These are phyloP conservation scores for Channa striata DNA, from an alignment of 2,797 vertebrate genomes.

Conservation along the genomic window DNA sequence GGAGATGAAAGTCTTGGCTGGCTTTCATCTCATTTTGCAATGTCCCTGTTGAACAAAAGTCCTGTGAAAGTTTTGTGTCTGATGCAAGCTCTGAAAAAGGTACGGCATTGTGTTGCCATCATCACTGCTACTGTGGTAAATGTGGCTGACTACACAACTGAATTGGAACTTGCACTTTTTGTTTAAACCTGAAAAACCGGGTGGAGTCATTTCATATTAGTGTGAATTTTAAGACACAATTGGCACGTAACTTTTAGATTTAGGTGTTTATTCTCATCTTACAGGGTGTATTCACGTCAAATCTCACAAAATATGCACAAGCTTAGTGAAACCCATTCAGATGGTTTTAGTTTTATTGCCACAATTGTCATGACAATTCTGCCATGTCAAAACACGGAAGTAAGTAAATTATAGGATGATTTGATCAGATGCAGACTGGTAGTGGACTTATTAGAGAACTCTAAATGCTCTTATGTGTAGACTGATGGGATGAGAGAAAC, in stretches of 20 bases:
- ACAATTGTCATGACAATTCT: too few species aligned
- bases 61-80: constrained; percentile 29
- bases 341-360: too few species aligned
- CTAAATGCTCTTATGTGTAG: too few species aligned
- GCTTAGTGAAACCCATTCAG: too few species aligned
- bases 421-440: too few species aligned
- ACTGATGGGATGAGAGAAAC: too few species aligned
- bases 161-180: neutral
- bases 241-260: neutral
- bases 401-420: too few species aligned
- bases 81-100: constrained; percentile 13
- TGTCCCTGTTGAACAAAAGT: constrained; percentile 30
- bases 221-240: neutral
- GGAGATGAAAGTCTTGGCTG: constrained; percentile 59
- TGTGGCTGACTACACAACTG: neutral
- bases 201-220: neutral
- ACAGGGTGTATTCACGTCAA: too few species aligned
- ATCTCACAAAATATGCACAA: too few species aligned
- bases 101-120: constrained; percentile 25
- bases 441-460: too few species aligned
- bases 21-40: constrained; percentile 45
- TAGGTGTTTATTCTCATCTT: neutral
- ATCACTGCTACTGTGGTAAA: neutral
- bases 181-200: neutral
- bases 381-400: too few species aligned